These are phyloP conservation scores for Drepana falcataria DNA, from an alignment of 2,888 invertebrate species.

Conservation along the genomic window DNA sequence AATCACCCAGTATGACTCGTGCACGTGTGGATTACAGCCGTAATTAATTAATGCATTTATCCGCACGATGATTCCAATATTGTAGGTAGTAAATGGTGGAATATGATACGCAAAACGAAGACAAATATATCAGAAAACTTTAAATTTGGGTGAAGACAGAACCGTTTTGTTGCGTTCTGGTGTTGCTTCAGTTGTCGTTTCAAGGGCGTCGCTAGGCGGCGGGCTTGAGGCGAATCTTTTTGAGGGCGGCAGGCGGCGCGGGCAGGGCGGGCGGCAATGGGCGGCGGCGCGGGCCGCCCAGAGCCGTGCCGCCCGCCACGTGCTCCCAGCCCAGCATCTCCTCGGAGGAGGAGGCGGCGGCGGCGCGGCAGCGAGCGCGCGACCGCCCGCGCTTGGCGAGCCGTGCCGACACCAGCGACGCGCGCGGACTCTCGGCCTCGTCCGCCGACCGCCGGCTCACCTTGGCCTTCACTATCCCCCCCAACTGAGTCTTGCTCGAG, in stretches of 20 bases:
- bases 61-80: no score
- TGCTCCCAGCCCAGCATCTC: slow-evolving; percentile 21
- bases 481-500: slow-evolving; percentile 53
- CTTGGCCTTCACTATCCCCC: slow-evolving; percentile 46
- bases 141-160: no score
- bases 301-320: slow-evolving; percentile 42
- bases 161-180: no score
- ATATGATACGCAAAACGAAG: no score
- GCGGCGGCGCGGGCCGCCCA: slow-evolving; percentile 34
- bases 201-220: slow-evolving; percentile 37
- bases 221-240: slow-evolving; percentile 67
- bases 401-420: slow-evolving; percentile 39
- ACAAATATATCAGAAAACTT: no score
- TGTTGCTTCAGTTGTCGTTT: neutral
- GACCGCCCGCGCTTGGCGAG: slow-evolving; percentile 39
- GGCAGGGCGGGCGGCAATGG: slow-evolving; percentile 31
- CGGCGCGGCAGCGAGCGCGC: slow-evolving; percentile 31
- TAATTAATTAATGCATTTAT: no score
- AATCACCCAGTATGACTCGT: no score
- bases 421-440: slow-evolving; percentile 48
- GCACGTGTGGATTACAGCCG: no score
- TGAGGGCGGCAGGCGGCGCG: slow-evolving; percentile 52
- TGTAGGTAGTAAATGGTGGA: no score
- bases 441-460: slow-evolving; percentile 49
- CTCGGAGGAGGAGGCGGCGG: slow-evolving; percentile 56